Evolutionary conservation across 2,797 vertebrate species (phyloP), one percentile per base, ranked within the genome.

Genomic region (Bradypodion ventrale): DNA sequence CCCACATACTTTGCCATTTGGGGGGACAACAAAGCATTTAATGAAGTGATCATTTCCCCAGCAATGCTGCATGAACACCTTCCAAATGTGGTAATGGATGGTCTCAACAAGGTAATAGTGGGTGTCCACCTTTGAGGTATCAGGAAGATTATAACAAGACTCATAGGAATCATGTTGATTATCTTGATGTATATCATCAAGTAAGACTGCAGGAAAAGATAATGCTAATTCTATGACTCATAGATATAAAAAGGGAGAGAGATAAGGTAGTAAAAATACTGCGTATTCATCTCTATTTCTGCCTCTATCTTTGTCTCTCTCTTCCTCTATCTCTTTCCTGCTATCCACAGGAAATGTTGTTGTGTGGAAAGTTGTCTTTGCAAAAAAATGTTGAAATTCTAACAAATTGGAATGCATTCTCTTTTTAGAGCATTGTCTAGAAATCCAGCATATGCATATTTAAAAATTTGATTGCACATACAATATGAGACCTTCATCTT

Each of bases 31-130:
- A 99, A 99, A 93, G 97, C 98, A 27, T 99, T 99, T 86, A 96
- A 99, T 3, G 98, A 99, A 94, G 99, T 99, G 93, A 98, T 99
- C 96, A 99, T 99, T 95, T 99, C 99, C 0, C 98, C 99, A 0
- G 99, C 99, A 80, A 99, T 99, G 98, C 96, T 99, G 85, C 99
- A 99, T 0, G 98, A 99, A 83, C 99, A 99, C 93, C 97, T 99
- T 93, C 98, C 99, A 0, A 98, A 99, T 0, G 98, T 99, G 94
- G 99, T 99, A 94, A 98, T 99, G 97, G 98, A 99, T 90, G 99
- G 99, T 66, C 98, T 99, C 65, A 97, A 99, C 95, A 99, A 99
- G 98, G 98, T 97, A 88, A 92, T 32, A 23, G 7, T 82, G 63
- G 70, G 25, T 25, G 3, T 15, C 8, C 5, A n/a, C 12, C 46